Evolutionary conservation across 2,888 invertebrate genomes (phyloP), one percentile per base, ranked within the genome.

Genomic region (Falcaria lacertinaria): DNA sequence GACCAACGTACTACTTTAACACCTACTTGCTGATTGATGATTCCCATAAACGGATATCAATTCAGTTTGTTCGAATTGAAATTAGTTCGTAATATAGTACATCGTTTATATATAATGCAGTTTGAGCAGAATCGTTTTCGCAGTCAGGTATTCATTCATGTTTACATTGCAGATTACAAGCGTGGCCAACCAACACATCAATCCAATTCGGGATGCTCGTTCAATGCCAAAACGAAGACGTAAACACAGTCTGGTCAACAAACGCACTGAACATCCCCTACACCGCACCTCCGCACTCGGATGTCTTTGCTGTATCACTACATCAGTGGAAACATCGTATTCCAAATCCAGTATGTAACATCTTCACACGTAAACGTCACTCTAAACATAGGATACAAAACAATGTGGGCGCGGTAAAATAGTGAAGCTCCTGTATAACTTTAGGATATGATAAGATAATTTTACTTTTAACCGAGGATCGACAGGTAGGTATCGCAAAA

Each of bases 161-260:
- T 77, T 74, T 75, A 66, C 70, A 72, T 64, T 67, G 56, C 54
- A 62, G 57, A 54, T 57, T 65, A 69, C 58, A 69, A 65, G 69
- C 64, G 67, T 71, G 70, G 71, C 74, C 73, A 74, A 74, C 69
- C 61, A 64, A 62, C 71, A 71, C 74, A 70, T 70, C 66, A 73
- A 77, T 79, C 76, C 82, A 78, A 80, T 79, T 81, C 74, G 73
- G 76, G 74, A 82, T 68, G 73, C 69, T 73, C 75, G 74, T 73
- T 70, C 79, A 80, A 77, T 83, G 80, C 80, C 86, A 85, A 79
- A 78, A 72, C 59, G 60, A 74, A 75, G 85, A 86, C 77, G 77
- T 85, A 87, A 87, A 87, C 82, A 83, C 69, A 74, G 66, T 65
- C 71, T 76, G 71, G 71, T 78, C 77, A 79, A 81, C 71, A 74